Evolutionary conservation across 2,888 invertebrate genomes (phyloP), one percentile per base, ranked within the genome.

Genomic region (Drosophila cyrtoloma): DNA sequence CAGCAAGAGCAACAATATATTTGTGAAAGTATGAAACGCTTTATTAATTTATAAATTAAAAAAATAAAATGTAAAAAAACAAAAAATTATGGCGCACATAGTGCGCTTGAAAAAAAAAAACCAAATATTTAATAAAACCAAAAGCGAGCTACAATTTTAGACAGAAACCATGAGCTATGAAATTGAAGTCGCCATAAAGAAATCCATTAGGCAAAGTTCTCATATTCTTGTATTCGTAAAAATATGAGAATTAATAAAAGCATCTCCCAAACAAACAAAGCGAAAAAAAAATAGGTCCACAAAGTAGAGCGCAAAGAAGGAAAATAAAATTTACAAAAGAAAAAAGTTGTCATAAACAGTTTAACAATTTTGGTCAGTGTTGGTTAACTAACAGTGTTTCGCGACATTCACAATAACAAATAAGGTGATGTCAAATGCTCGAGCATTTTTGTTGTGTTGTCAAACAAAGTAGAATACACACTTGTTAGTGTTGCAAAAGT

Each of bases 41-140:
- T 91, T 88, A 86, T 77, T 90, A 79, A 91, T 90, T 89, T 91
- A 75, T 85, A 87, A 91, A 90, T 78, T 71, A 71, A 69, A 81
- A 53, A 53, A 83, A 75, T 68, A n/a, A 67, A 88, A 78, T 68
- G 71, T 71, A 74, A 60, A 82, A 63, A 70, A 64, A 67, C 59
- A 75, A 72, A 82, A 80, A 76, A 75, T 79, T 67, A 87, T 86
- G 81, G 87, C 68, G 81, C 76, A 90, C 84, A 61, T 70, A 84
- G 90, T 84, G 89, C 39, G 89, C 81, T 83, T 85, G 79, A 82
- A 84, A 90, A 88, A 85, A 71, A 68, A 58, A 39, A 59, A 57
- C 26, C 39, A 64, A 66, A 58, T 72, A 55, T 42, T 62, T 70
- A 62, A 61, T 39, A 50, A 61, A 64, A 69, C 39, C 30, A 58